Conservation (phyloP, 1,140 invertebrate genomes). For the Megalonaias nervosa region DNA sequence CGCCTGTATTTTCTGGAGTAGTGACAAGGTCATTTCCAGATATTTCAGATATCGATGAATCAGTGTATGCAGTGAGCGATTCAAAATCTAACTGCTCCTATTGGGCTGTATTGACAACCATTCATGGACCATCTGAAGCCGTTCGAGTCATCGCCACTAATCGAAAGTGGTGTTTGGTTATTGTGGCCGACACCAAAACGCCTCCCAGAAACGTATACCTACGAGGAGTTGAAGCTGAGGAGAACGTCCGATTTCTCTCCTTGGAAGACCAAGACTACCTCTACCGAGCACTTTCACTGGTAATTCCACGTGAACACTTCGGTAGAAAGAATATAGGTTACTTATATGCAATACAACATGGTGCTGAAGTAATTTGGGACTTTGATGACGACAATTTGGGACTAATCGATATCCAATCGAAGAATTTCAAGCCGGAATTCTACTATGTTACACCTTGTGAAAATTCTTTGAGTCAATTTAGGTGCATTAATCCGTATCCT, state of each 20-base stretch:
- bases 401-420: background rate
- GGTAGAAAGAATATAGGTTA: conserved; percentile 37
- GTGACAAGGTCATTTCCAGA: too few species aligned
- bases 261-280: conserved; percentile 5
- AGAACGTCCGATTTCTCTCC: conserved; percentile 2
- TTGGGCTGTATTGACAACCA: conserved; percentile 7
- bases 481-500: conserved; percentile 22
- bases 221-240: background rate
- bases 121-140: conserved; percentile 8
- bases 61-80: background rate
- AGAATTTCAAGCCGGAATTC: background rate
- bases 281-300: conserved; percentile 4
- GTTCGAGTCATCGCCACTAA: background rate
- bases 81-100: background rate
- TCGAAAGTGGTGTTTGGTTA: conserved; percentile 10
- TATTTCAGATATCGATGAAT: too few species aligned
- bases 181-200: background rate
- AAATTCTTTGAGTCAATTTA: background rate
- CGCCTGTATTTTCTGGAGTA: too few species aligned
- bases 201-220: background rate
- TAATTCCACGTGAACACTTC: conserved; percentile 24
- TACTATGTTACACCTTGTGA: background rate
- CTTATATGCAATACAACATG: conserved; percentile 28
- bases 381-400: conserved; percentile 33
- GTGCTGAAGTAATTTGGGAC: conserved; percentile 33